phyloP scores from a whole-genome alignment of 2,113 vertebrate genomes.

The Elephantulus edwardii region DNA sequence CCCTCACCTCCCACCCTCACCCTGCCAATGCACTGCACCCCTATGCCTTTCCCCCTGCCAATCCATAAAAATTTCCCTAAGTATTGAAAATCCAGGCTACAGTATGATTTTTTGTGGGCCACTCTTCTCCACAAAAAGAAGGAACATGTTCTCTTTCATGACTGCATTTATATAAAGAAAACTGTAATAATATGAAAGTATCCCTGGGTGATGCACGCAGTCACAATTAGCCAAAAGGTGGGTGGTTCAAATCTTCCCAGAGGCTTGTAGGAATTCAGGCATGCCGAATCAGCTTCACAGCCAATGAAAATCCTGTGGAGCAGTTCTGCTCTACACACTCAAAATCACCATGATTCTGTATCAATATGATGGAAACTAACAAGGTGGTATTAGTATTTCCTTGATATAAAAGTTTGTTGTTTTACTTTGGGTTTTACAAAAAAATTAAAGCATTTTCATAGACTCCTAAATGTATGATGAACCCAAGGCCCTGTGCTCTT shows the following conservation, averaged over 20 bases:
- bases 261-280: neutral
- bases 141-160: neutral
- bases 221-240: neutral
- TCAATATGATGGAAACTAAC: neutral
- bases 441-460: neutral
- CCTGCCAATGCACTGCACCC: neutral
- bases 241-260: neutral
- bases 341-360: neutral
- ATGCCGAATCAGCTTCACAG: neutral
- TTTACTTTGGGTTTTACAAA: constrained; percentile 35
- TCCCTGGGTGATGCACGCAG: neutral
- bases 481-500: neutral
- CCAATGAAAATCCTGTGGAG: neutral
- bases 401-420: neutral
- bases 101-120: neutral
- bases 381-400: neutral
- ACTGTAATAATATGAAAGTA: neutral
- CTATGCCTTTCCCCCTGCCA: neutral
- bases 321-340: neutral
- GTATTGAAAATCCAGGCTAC: neutral
- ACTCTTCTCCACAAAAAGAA: neutral
- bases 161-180: neutral
- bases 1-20: too few relatives aligned
- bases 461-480: neutral
- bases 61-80: neutral